phyloP scores from a whole-genome alignment of 2,888 invertebrate species.

The Euzetes globulus region DNA sequence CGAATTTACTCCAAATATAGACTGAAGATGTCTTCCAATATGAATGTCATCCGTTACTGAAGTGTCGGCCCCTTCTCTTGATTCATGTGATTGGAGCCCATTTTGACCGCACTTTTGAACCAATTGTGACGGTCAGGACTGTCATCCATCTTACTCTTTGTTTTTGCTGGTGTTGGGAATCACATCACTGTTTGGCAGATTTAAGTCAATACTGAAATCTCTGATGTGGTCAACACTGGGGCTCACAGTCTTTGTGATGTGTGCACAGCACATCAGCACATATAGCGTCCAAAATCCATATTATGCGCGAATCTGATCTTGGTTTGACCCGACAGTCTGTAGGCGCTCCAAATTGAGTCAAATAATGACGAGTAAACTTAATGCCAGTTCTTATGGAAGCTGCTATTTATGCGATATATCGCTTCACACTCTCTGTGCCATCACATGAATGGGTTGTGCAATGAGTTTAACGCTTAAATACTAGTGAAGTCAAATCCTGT shows the following conservation, averaged over 20 bases:
- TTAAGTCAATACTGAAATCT: too few species aligned
- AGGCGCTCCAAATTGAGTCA: neutral
- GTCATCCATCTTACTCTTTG: slow-evolving; percentile 18
- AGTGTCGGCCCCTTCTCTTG: neutral
- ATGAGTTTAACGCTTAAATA: neutral
- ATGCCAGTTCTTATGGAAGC: neutral
- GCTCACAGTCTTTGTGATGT: too few species aligned
- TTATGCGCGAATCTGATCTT: too few species aligned
- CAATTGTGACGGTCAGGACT: neutral
- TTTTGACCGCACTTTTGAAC: neutral
- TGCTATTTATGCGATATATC: slow-evolving; percentile 1
- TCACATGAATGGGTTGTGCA: slow-evolving; percentile 6
- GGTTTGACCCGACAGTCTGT: neutral
- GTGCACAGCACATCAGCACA: neutral
- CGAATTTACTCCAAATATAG: neutral
- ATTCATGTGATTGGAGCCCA: neutral
- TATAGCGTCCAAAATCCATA: neutral
- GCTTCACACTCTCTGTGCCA: neutral
- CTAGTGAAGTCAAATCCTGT: neutral
- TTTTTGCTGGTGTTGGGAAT: too few species aligned
- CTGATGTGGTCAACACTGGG: too few species aligned
- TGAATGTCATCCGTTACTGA: neutral
- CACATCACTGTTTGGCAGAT: too few species aligned
- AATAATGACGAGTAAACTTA: neutral
- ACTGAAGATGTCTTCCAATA: neutral